Base-by-base conservation (phyloP, 2,113 vertebrate genomes). In the Campylorhamphus procurvoides region DNA sequence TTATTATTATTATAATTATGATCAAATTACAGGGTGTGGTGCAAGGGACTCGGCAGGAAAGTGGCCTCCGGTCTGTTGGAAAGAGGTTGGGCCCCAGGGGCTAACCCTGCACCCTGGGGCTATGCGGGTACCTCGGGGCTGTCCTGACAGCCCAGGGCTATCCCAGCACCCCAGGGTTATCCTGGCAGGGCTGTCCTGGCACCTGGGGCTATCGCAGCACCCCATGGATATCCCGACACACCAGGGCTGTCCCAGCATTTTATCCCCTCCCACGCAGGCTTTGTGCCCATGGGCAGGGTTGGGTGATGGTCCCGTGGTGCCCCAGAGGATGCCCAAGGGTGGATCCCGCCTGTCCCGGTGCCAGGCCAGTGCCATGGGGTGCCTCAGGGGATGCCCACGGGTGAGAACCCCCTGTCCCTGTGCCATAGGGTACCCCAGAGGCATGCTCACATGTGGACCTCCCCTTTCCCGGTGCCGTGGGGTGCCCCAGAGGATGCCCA, bases 1-100 rank as follows among this genome's bases (percentile, higher is more conserved):
- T 96, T 69, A 87, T 74, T 69, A 56, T 92, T 90, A 84, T 89
- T 50, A 90, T 11, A 35, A 25, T 60, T 75, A 97, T 81, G 44
- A 81, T 56, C 68, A 88, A 96, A 97, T 97, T 84, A 87, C 55
- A 58, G 6, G 7, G 67, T 6, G 39, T 9, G 8, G 53, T 24
- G 55, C 3, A 5, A 86, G 89, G 8, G 85, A n/a, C 49, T 67
- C 25, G 4, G 73, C 2, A 7, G 42, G 87, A 1, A 17, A 50
- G 55, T 0, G 3, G 66, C 42, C 56, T 62, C n/a, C 3, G 1
- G 2, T 59, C 49, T 74, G 19, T 49, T 3, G 12, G 18, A 39
- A 39, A 19, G 35, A 20, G 18, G 10, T 39, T n/a, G 71, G 2
- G 59, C 19, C 69, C 50, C 31, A 0, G 20, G 22, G 35, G 19